Conservation (phyloP, 2,113 vertebrate species). For the Myiopsitta monachus region DNA sequence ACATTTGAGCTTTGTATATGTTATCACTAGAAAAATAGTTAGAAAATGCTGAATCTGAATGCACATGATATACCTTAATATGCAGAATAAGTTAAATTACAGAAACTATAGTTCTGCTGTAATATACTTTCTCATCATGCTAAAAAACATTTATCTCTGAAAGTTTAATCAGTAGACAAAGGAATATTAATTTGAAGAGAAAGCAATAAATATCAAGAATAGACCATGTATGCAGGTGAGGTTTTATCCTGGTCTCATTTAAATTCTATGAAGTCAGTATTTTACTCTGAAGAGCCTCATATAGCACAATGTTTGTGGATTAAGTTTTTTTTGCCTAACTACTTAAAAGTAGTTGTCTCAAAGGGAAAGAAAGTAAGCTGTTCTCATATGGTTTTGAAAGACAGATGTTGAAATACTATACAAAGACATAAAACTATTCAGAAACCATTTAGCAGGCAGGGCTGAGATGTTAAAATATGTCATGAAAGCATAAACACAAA, state of each 20-base stretch:
- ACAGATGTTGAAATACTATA: background rate
- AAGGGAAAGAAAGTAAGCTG: background rate
- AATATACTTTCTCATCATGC: background rate
- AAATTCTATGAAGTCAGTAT: background rate
- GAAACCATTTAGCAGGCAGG: background rate
- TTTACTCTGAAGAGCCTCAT: background rate
- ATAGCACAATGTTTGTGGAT: background rate
- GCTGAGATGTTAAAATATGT: background rate
- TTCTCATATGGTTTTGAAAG: background rate
- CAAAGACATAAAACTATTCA: background rate
- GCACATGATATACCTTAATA: background rate
- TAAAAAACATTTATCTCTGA: background rate
- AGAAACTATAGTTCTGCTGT: background rate
- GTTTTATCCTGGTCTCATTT: background rate
- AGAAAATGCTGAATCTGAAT: background rate
- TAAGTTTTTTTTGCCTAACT: background rate
- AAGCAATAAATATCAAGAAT: background rate
- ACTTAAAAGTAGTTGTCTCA: background rate
- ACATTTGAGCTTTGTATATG: conserved; percentile 20
- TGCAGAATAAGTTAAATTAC: background rate
- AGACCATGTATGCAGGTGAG: background rate
- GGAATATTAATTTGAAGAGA: background rate
- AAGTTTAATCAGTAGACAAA: background rate
- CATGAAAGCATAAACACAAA: background rate
- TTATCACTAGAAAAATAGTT: conserved; percentile 11